Evolutionary conservation across 2,113 vertebrate genomes (phyloP).

Genomic region (Trichechus manatus): DNA sequence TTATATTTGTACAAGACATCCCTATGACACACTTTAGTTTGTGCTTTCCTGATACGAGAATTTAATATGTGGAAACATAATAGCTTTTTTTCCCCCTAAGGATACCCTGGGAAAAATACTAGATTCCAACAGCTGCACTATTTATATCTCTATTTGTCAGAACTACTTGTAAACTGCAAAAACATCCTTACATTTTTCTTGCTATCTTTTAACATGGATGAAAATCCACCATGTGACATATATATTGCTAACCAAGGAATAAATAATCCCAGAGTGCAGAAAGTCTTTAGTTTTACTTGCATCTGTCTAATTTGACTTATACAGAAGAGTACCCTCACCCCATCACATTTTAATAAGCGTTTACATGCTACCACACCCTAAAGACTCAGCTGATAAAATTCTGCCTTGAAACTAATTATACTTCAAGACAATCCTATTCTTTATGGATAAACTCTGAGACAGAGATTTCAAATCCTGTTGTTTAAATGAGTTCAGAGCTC

Average conservation of each 20-base stretch:
- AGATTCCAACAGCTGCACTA: not conserved
- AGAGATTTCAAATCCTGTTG: not conserved
- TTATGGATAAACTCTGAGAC: not conserved
- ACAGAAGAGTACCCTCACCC: slow-evolving; percentile 83
- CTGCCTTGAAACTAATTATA: slow-evolving; percentile 85
- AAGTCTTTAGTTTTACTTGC: slow-evolving; percentile 83
- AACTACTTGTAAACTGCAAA: slow-evolving; percentile 64
- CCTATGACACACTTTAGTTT: slow-evolving; percentile 5
- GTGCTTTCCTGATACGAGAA: slow-evolving; percentile 50
- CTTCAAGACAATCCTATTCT: slow-evolving; percentile 82
- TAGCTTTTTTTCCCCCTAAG: not conserved
- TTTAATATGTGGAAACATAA: slow-evolving; percentile 55
- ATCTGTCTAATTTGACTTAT: slow-evolving; percentile 83
- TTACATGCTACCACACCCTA: slow-evolving; percentile 86
- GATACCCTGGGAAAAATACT: not conserved
- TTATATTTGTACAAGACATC: slow-evolving; percentile 33
- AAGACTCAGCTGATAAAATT: slow-evolving; percentile 86
- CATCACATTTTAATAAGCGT: slow-evolving; percentile 88
- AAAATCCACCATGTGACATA: slow-evolving; percentile 77
- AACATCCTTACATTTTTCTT: slow-evolving; percentile 54
- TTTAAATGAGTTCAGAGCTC: slow-evolving; percentile 77
- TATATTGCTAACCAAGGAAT: slow-evolving; percentile 78
- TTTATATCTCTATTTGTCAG: slow-evolving; percentile 57
- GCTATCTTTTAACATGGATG: slow-evolving; percentile 39
- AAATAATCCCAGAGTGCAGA: slow-evolving; percentile 71